phyloP scores from a whole-genome alignment of 2,797 vertebrate genomes.

The Sylvia borin region DNA sequence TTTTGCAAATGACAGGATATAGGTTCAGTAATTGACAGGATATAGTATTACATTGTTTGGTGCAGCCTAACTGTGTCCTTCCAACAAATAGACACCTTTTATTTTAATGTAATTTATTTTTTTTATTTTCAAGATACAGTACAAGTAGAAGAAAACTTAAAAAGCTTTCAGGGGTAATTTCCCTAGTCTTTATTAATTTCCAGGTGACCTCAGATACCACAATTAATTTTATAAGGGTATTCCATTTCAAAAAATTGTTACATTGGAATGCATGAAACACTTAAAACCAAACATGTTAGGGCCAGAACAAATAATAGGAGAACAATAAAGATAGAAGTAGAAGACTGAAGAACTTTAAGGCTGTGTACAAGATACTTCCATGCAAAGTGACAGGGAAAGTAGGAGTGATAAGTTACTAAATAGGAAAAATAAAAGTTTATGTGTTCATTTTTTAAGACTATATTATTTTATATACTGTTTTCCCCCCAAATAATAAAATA shows the following conservation, averaged over 20 bases:
- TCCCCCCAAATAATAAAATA: rapidly evolving
- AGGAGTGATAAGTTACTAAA: background rate
- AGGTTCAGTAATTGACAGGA: background rate
- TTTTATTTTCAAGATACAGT: background rate
- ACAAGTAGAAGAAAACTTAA: background rate
- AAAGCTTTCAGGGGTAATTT: background rate
- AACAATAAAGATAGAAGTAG: background rate
- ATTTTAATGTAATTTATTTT: background rate
- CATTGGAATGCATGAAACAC: background rate
- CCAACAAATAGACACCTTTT: background rate
- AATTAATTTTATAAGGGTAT: background rate
- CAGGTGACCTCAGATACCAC: background rate
- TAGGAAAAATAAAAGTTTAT: background rate
- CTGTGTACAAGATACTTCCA: background rate
- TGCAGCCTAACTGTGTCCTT: background rate
- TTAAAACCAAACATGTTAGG: background rate
- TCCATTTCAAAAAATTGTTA: background rate
- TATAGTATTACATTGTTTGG: background rate
- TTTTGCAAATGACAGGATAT: background rate
- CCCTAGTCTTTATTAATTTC: background rate
- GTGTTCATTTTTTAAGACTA: background rate
- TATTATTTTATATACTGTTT: background rate
- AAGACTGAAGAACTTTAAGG: background rate
- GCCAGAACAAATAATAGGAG: background rate
- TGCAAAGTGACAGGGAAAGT: background rate